A percentile compares a stretch with the other conserved stretches of the same genome.
phyloP scores from a whole-genome alignment of 2,888 invertebrate species.

The Hypolimnas misippus region DNA sequence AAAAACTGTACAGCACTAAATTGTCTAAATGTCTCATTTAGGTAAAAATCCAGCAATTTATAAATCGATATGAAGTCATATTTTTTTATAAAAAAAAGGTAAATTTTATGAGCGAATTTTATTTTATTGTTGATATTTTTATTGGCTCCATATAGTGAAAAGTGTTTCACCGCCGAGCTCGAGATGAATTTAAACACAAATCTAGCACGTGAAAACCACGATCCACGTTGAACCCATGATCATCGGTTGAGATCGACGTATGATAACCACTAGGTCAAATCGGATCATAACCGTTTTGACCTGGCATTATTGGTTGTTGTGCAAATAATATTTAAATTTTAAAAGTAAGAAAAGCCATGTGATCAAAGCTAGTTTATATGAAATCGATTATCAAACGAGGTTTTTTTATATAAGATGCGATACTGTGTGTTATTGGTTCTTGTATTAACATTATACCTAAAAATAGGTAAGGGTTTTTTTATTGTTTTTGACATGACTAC shows the following conservation, averaged over 20 bases:
- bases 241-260: no score
- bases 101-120: not conserved
- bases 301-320: no score
- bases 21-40: not conserved
- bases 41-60: not conserved
- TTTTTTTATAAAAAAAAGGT: not conserved
- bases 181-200: no score
- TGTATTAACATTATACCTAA: conserved; percentile 2
- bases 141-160: no score
- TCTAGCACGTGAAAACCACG: no score
- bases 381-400: no score
- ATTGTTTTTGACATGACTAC: no score
- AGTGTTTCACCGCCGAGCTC: no score
- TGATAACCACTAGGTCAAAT: no score
- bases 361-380: not conserved
- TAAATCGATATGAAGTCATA: not conserved
- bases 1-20: not conserved
- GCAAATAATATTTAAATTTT: no score
- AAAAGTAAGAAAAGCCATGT: not conserved
- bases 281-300: no score
- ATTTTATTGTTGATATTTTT: not conserved
- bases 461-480: conserved; percentile 8
- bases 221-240: no score
- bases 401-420: conserved; percentile 9
- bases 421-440: conserved; percentile 10